phyloP scores from a whole-genome alignment of 2,888 invertebrate species.

The Drosophila sordidula region DNA sequence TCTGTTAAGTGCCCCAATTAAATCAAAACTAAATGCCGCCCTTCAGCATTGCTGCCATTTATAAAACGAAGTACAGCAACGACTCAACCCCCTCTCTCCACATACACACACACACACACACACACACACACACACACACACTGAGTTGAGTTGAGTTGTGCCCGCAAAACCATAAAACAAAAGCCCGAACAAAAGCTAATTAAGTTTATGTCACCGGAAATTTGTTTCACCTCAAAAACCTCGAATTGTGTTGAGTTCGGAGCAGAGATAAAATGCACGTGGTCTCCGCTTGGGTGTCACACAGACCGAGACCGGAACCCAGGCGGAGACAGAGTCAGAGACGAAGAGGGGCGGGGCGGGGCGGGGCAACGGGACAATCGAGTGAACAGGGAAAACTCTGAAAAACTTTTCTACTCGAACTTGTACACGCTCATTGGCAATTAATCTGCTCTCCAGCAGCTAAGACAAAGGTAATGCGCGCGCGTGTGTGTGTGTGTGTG shows the following conservation, averaged over 20 bases:
- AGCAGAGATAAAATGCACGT: conserved; percentile 75
- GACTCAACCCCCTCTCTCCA: conserved; percentile 3
- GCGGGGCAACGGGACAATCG: conserved; percentile 23
- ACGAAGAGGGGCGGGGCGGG: not conserved
- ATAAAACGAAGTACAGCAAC: conserved; percentile 50
- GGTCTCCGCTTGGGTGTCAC: conserved; percentile 63
- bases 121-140: conserved; percentile 15
- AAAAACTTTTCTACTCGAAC: conserved; percentile 75
- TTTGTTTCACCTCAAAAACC: conserved; percentile 85
- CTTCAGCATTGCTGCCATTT: conserved; percentile 63
- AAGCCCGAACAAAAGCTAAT: conserved; percentile 84
- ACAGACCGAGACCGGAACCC: conserved; percentile 32
- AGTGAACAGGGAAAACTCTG: conserved; percentile 49
- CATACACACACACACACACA: conserved; percentile 11
- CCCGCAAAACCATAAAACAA: conserved; percentile 78
- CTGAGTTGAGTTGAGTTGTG: conserved; percentile 59
- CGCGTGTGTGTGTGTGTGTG: conserved; percentile 2
- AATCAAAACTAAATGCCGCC: conserved; percentile 76
- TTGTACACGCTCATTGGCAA: conserved; percentile 83
- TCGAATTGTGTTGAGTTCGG: conserved; percentile 75
- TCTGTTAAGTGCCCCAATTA: conserved; percentile 76
- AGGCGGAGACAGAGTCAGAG: not conserved
- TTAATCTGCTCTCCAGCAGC: conserved; percentile 75
- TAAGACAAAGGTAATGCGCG: conserved; percentile 71
- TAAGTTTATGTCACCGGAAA: conserved; percentile 86